Evolutionary conservation across 2,113 vertebrate genomes (phyloP), one percentile per base, ranked within the genome.

Genomic region (Vanacampus margaritifer): DNA sequence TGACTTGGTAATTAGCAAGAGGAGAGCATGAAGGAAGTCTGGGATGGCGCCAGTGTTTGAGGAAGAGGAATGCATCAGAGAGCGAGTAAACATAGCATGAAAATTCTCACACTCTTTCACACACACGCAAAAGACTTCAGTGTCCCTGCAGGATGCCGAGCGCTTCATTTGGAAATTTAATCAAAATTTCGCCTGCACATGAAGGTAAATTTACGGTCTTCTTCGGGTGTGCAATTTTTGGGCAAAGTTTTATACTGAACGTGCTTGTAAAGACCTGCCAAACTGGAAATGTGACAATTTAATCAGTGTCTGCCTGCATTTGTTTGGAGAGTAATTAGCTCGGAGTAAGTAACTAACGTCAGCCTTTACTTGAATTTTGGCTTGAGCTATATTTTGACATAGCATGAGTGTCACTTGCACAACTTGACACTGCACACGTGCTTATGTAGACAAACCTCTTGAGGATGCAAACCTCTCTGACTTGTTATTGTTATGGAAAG

Each of bases 21-120:
- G 64, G 66, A 54, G 45, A 64, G 67, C 69, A 79, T 79, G 64
- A 57, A 84, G 70, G 76, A 82, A 78, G 72, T 79, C 32, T 76
- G 76, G 83, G 82, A 67, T 76, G 74, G 81, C 73, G 79, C 75
- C 46, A 86, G 78, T 41, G 32, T 86, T 75, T 83, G 69, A 72
- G 78, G 62, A 77, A 35, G 45, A 81, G 81, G 87, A 87, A 88
- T 85, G 80, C 62, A 68, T 80, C 70, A 83, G 82, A 74, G 67
- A 74, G 76, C 74, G 65, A 78, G 75, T 80, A 90, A 89, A 84
- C 64, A 82, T n/a, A 67, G 69, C 74, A 67, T 37, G 67, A 28
- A 11, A 37, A 63, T 67, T 23, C 19, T 69, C 72, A 68, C 62
- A 80, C 48, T 10, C 14, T 63, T 16, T 41, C 71, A 4, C 62